These are phyloP conservation scores for Lates calcarifer DNA, from an alignment of 2,113 vertebrate genomes.

Conservation along the genomic window DNA sequence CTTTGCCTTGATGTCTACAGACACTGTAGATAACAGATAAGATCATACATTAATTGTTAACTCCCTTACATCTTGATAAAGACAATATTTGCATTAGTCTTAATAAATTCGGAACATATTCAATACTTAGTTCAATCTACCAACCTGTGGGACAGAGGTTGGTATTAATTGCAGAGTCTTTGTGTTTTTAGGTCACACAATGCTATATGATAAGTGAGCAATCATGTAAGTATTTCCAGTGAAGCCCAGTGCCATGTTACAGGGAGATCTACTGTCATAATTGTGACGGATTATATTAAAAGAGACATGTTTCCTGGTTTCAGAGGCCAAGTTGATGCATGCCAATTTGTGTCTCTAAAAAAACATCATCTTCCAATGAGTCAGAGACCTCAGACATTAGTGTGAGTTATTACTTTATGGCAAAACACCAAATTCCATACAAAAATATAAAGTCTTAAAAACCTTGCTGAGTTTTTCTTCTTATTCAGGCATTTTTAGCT, in stretches of 20 bases:
- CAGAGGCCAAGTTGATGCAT: background rate
- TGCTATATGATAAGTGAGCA: background rate
- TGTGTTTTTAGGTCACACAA: background rate
- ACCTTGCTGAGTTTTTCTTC: too few species aligned
- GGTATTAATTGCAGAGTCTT: background rate
- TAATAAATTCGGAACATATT: background rate
- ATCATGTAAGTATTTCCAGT: background rate
- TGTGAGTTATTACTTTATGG: background rate
- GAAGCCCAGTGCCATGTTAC: background rate
- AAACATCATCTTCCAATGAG: background rate
- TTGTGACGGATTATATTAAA: background rate
- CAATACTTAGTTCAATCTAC: background rate
- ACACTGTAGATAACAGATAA: constrained; percentile 17
- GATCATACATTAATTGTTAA: background rate
- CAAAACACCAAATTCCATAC: background rate
- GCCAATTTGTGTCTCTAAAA: background rate
- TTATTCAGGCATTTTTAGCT: background rate
- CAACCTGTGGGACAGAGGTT: background rate
- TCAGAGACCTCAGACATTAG: background rate
- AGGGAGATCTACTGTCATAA: background rate
- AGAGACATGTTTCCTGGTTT: background rate
- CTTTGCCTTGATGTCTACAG: constrained; percentile 32
- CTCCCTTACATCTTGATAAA: background rate
- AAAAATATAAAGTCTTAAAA: background rate
- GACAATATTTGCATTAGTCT: background rate